phyloP scores from a whole-genome alignment of 2,113 vertebrate genomes.

The Synodontis membranacea region DNA sequence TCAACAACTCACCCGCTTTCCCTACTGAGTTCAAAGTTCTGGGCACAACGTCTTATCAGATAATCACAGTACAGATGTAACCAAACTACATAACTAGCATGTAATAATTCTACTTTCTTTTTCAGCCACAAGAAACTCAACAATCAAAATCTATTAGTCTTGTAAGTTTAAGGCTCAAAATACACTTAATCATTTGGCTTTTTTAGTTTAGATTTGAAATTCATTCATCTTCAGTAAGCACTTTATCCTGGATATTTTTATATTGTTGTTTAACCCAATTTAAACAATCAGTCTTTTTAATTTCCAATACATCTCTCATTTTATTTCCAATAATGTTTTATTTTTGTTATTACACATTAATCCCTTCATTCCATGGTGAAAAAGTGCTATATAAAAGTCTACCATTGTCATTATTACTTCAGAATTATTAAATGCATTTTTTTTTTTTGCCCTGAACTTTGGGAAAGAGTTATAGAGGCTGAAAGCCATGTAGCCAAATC shows the following conservation, averaged over 20 bases:
- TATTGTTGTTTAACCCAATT: not conserved
- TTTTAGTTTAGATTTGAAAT: not conserved
- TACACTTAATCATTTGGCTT: not conserved
- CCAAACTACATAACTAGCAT: not conserved
- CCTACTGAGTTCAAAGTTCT: not conserved
- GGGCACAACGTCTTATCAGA: not conserved
- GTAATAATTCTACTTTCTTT: not conserved
- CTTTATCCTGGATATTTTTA: not conserved
- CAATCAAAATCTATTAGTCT: not conserved
- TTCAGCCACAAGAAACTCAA: not conserved
- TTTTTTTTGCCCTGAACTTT: not conserved
- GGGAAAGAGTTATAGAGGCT: not conserved
- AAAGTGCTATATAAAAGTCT: not conserved
- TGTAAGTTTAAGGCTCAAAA: not conserved
- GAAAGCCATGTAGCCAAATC: not conserved
- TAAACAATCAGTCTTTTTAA: not conserved
- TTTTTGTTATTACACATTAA: too few species aligned
- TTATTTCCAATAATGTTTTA: not conserved
- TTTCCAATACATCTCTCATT: not conserved
- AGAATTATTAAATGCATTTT: too few species aligned
- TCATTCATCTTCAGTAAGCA: not conserved
- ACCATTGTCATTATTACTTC: not conserved
- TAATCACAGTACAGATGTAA: not conserved
- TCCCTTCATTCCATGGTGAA: not conserved
- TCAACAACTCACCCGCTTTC: not conserved